Base-by-base conservation (phyloP, 2,888 invertebrate genomes). In the Drosophila conformis region DNA sequence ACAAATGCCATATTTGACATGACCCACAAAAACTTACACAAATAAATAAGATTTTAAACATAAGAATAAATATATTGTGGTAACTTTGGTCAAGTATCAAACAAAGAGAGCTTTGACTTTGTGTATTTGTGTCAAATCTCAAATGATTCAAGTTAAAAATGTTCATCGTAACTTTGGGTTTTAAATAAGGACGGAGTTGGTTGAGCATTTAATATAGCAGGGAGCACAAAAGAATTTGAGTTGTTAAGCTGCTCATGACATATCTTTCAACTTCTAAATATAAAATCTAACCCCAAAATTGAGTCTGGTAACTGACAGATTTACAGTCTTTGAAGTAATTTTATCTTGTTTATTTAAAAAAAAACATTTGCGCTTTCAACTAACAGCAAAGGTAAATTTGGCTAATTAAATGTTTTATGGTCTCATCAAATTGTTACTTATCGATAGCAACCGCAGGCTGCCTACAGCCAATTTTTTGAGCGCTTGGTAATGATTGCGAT, bases 1-100 rank as follows among this genome's bases (percentile, higher is more conserved):
- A 53, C 54, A 69, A 73, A 73, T 64, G 53, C 53, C 35, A 46
- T 38, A 15, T 66, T 51, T 59, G 33, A 51, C 35, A 40, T 46
- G 56, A 33, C 58, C 51, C 40, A 61, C 49, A 68, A 61, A 29
- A 57, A 76, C 61, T 36, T 15, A 61, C 27, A 56, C 49, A 61
- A 36, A 69, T 40, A 49, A 51, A 35, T 56, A 31, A 13, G 46
- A 46, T 46, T 46, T 25, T 4, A 38, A 53, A 29, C 15, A 25
- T 33, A 36, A 53, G 49, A 40, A 21, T 27, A 40, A 33, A 58
- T 42, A 36, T 21, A 21, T 33, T 21, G 40, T 38, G 42, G 27
- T 21, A 46, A 49, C 59, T 59, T 38, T 38, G 33, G 48, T 25
- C 11, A 64, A n/a, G 38, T 33, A 60, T 59, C 60, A 51, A 40